A percentile compares a stretch with the other conserved stretches of the same genome.
phyloP scores from a whole-genome alignment of 1,140 invertebrate species.

The Zaprionus davidi region DNA sequence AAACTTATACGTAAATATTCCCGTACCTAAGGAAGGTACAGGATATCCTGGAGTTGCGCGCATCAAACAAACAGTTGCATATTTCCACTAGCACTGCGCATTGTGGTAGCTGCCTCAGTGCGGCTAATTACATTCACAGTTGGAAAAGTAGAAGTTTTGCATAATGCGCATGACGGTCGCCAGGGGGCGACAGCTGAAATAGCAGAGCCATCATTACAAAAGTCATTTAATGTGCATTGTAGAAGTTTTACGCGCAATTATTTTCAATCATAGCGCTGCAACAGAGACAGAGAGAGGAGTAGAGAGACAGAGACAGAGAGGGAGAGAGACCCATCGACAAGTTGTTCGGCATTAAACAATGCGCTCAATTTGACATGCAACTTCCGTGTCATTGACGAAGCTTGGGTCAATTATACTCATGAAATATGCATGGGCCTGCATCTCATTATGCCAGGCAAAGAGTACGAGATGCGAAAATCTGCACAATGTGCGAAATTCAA shows the following conservation, averaged over 20 bases:
- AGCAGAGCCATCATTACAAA: slow-evolving; percentile 41
- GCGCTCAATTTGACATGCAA: slow-evolving; percentile 38
- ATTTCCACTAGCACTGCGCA: neutral
- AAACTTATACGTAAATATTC: neutral
- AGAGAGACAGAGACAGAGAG: neutral
- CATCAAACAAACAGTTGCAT: neutral
- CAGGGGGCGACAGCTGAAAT: slow-evolving; percentile 37
- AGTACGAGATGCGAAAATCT: slow-evolving; percentile 27
- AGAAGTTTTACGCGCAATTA: slow-evolving; percentile 49
- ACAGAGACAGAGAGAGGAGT: neutral
- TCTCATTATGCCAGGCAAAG: slow-evolving; percentile 37
- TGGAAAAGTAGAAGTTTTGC: slow-evolving; percentile 41
- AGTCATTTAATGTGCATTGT: slow-evolving; percentile 46
- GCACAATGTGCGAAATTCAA: slow-evolving; percentile 46
- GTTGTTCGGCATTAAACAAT: slow-evolving; percentile 35
- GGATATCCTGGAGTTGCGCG: neutral
- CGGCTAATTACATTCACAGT: slow-evolving; percentile 40
- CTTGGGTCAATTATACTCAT: slow-evolving; percentile 52
- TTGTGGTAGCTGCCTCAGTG: slow-evolving; percentile 12
- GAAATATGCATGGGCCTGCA: slow-evolving; percentile 48
- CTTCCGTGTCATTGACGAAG: slow-evolving; percentile 29
- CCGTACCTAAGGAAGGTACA: neutral
- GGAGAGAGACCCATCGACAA: neutral
- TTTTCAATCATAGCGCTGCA: slow-evolving; percentile 41
- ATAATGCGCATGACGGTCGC: slow-evolving; percentile 23